A percentile compares a stretch with the other conserved stretches of the same genome.
phyloP scores from a whole-genome alignment of 2,113 vertebrate genomes.

The Chunga burmeisteri region DNA sequence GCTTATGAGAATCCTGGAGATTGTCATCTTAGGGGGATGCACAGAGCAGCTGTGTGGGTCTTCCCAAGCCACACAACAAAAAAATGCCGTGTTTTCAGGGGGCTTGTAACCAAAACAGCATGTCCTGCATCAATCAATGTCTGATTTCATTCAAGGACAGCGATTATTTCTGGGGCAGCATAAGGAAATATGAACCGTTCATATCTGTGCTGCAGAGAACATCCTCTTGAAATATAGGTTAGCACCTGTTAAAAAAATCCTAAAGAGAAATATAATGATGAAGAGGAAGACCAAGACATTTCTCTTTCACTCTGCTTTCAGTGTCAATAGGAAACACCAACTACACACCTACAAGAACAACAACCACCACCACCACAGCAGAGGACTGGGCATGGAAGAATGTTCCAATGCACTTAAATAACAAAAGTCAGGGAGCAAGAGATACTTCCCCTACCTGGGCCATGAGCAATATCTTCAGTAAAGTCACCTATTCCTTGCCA shows the following conservation, averaged over 20 bases:
- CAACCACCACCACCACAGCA: not conserved
- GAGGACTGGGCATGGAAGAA: not conserved
- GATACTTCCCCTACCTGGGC: not conserved
- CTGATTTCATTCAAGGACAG: not conserved
- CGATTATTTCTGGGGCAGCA: not conserved
- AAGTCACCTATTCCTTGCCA: not conserved
- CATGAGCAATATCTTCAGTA: not conserved
- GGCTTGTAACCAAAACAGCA: not conserved
- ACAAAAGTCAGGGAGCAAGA: not conserved
- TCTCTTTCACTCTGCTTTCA: not conserved
- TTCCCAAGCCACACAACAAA: not conserved
- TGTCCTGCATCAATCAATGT: not conserved
- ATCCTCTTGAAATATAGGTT: not conserved
- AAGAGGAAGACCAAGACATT: not conserved
- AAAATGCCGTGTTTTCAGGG: not conserved
- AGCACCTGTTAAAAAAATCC: not conserved
- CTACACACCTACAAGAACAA: not conserved
- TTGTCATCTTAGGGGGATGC: not conserved
- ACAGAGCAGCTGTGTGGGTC: not conserved
- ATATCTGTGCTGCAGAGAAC: not conserved
- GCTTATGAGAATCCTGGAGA: not conserved
- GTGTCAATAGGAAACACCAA: not conserved
- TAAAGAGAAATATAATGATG: not conserved
- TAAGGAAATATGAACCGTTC: not conserved
- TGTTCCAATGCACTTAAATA: not conserved